Percentiles rank a stretch among this genome's conserved stretches.
Conservation (phyloP, 2,797 vertebrate genomes). For the Phrynocephalus vlangalii region DNA sequence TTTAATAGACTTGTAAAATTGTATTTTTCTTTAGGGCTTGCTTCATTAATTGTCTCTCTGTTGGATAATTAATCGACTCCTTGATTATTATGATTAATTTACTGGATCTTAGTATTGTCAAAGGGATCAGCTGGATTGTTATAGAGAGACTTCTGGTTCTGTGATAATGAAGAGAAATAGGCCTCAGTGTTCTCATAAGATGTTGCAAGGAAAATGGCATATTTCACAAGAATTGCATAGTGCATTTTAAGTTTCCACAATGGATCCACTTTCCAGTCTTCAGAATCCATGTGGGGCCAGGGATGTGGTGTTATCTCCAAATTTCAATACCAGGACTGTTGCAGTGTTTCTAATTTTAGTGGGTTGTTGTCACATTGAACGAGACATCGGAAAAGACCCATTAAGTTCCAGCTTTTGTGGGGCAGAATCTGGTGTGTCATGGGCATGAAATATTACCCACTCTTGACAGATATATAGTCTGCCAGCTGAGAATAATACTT, state of each 20-base stretch:
- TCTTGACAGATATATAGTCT: background rate
- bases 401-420: background rate
- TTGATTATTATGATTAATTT: background rate
- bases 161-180: background rate
- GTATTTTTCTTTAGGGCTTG: slow-evolving; percentile 1
- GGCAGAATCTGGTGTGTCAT: background rate
- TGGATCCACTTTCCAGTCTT: background rate
- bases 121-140: background rate
- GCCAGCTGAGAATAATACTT: background rate
- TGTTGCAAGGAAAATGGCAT: too few species aligned
- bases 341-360: background rate
- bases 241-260: background rate
- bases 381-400: background rate
- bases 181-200: background rate
- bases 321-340: background rate
- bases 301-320: background rate
- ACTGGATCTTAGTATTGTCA: background rate
- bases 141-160: background rate
- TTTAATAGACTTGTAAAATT: slow-evolving; percentile 37
- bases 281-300: background rate
- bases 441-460: background rate
- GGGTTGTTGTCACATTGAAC: background rate
- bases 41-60: background rate
- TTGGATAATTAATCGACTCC: background rate
- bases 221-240: background rate